Percentiles rank a stretch among this genome's conserved stretches.
Evolutionary conservation across 2,113 vertebrate genomes (phyloP).

Genomic region (Coptodon rendalli): DNA sequence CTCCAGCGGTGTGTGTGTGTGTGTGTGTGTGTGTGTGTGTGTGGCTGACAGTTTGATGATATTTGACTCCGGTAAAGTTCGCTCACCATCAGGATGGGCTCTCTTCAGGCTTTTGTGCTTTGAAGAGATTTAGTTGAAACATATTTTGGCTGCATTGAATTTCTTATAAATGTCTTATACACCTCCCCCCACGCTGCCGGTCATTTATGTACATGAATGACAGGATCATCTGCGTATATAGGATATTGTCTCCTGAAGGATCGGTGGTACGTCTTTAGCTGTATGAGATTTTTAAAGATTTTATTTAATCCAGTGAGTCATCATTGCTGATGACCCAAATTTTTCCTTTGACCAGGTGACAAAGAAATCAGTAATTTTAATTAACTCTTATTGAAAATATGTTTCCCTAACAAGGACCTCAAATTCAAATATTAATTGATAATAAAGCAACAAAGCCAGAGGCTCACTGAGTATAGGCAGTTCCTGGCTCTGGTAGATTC

Average conservation of each 20-base stretch:
- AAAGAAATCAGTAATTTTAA: neutral
- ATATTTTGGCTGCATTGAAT: neutral
- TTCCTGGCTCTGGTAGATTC: neutral
- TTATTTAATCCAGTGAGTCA: neutral
- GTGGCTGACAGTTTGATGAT: neutral
- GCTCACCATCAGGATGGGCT: neutral
- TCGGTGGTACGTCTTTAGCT: neutral
- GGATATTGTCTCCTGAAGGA: neutral
- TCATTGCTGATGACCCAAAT: neutral
- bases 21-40: neutral
- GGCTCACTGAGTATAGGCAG: neutral
- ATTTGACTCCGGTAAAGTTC: neutral
- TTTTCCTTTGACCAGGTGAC: neutral
- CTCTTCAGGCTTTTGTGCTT: neutral
- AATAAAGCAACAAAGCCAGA: neutral
- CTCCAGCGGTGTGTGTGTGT: neutral
- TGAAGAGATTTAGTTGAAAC: neutral
- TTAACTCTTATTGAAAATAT: neutral
- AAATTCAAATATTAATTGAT: neutral
- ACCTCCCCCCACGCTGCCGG: too few relatives aligned
- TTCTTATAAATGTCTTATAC: neutral
- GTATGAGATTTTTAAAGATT: neutral
- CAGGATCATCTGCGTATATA: neutral
- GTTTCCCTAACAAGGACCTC: neutral
- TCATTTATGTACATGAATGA: neutral